Percentiles rank a stretch among this genome's conserved stretches.
These are phyloP conservation scores for Linnaemya tessellans DNA, from an alignment of 2,888 invertebrate genomes.

Conservation along the genomic window DNA sequence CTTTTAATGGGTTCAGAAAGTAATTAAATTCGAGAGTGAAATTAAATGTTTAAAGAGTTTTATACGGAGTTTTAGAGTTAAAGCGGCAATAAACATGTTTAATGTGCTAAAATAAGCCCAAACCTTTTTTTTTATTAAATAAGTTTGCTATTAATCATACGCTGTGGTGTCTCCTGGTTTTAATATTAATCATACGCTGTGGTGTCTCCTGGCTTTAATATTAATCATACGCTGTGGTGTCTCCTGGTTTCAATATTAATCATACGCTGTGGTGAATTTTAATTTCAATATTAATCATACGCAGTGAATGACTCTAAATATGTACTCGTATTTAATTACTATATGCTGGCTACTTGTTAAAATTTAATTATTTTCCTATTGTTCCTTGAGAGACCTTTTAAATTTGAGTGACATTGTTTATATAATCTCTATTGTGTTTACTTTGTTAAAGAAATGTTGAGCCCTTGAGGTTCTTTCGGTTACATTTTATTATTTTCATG, in stretches of 20 bases:
- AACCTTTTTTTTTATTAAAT: background rate
- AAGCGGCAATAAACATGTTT: background rate
- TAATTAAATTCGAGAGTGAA: background rate
- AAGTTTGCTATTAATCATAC: background rate
- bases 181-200: background rate
- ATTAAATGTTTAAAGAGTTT: background rate
- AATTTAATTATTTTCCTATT: background rate
- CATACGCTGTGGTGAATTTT: background rate
- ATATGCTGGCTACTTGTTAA: background rate
- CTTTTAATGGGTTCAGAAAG: background rate
- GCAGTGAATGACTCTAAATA: background rate
- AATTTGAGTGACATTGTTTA: constrained; percentile 24
- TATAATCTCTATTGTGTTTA: constrained; percentile 6
- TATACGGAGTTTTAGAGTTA: background rate
- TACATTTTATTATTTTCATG: constrained; percentile 25
- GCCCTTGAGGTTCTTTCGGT: constrained; percentile 8
- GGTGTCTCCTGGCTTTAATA: background rate
- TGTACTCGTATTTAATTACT: too few species aligned
- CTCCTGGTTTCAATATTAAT: background rate
- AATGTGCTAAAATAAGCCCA: too few species aligned
- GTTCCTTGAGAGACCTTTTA: background rate
- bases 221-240: too few species aligned
- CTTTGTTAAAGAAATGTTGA: constrained; percentile 10
- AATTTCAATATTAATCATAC: background rate
- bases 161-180: background rate